Percentiles rank a stretch among this genome's conserved stretches.
phyloP scores from a whole-genome alignment of 2,113 vertebrate species.

The Picathartes gymnocephalus region DNA sequence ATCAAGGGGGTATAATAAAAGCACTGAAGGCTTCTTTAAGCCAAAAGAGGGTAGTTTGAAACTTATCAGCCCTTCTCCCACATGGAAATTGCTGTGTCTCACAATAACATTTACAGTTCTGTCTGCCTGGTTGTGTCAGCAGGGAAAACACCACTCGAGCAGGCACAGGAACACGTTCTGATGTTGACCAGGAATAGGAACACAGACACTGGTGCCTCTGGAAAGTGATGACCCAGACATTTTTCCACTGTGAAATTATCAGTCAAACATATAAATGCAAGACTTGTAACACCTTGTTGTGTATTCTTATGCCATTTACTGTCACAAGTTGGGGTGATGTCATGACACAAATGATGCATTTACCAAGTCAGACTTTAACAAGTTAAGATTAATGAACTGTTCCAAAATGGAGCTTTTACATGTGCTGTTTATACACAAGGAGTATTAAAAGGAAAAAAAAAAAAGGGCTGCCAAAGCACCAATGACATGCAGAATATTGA shows the following conservation, averaged over 20 bases:
- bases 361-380: background rate
- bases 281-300: background rate
- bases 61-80: background rate
- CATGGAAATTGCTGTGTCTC: background rate
- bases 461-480: constrained; percentile 22
- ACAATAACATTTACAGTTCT: background rate
- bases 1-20: background rate
- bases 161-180: fast-evolving
- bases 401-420: background rate
- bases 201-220: background rate
- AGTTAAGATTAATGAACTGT: constrained; percentile 32
- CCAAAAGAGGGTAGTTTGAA: background rate
- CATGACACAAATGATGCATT: background rate
- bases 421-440: constrained; percentile 18
- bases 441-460: constrained; percentile 14
- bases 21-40: background rate
- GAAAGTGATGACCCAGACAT: background rate
- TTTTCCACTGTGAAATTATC: background rate
- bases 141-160: background rate
- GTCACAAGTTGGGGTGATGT: constrained; percentile 26
- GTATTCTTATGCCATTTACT: background rate
- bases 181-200: background rate
- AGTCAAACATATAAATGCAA: background rate
- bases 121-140: background rate
- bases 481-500: constrained; percentile 35